Percentiles rank a stretch among this genome's conserved stretches.
Conservation (phyloP, 2,888 invertebrate genomes). For the Plemyria rubiginata region DNA sequence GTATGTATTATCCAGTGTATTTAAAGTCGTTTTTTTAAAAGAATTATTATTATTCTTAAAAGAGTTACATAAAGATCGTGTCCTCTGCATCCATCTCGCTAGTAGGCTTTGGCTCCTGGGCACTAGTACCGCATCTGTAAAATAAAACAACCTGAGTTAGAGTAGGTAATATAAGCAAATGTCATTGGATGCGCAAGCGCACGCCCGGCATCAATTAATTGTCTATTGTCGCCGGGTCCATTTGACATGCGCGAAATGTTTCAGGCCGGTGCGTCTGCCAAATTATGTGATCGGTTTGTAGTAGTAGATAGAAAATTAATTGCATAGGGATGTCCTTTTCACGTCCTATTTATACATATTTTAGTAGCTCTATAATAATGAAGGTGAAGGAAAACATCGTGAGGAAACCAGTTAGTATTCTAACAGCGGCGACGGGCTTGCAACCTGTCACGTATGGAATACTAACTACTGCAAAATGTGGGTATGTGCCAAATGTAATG, state of each 20-base stretch:
- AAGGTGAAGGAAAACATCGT: too few species aligned
- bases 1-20: too few species aligned
- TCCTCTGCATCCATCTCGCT: background rate
- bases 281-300: conserved; percentile 25
- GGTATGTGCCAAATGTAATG: too few species aligned
- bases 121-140: conserved; percentile 5
- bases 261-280: conserved; percentile 41
- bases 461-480: too few species aligned
- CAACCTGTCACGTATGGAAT: too few species aligned
- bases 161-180: conserved; percentile 46
- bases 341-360: background rate
- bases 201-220: conserved; percentile 55
- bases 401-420: too few species aligned
- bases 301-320: conserved; percentile 21
- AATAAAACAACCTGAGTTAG: conserved; percentile 15
- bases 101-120: background rate
- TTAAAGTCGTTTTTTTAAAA: too few species aligned
- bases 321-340: conserved; percentile 20
- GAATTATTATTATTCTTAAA: too few species aligned
- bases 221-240: conserved; percentile 52
- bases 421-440: too few species aligned
- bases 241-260: conserved; percentile 50
- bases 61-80: too few species aligned
- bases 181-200: conserved; percentile 48
- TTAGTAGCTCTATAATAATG: background rate